These are phyloP conservation scores for Illadopsis cleaveri DNA, from an alignment of 2,113 vertebrate species.

Conservation along the genomic window DNA sequence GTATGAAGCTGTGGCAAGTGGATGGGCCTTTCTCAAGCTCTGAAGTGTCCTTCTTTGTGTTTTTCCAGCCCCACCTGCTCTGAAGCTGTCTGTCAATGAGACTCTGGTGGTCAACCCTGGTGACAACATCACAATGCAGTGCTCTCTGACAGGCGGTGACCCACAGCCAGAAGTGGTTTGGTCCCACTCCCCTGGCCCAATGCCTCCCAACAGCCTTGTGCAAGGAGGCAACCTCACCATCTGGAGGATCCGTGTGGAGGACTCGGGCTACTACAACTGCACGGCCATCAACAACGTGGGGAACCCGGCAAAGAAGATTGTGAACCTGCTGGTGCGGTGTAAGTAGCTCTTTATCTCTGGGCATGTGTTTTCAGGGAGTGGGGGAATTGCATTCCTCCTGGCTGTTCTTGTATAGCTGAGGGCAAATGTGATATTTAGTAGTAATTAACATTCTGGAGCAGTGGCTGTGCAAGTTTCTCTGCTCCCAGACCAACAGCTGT, in stretches of 20 bases:
- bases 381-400: neutral
- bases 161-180: constrained; percentile 86
- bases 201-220: constrained; percentile 84
- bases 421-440: neutral
- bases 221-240: constrained; percentile 83
- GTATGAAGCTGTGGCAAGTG: neutral
- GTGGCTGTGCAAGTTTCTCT: neutral
- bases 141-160: constrained; percentile 86
- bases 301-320: constrained; percentile 92
- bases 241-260: constrained; percentile 80
- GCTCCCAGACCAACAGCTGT: neutral
- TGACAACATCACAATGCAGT: constrained; percentile 88
- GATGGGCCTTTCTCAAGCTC: neutral
- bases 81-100: constrained; percentile 87
- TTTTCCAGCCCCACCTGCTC: constrained; percentile 74
- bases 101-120: constrained; percentile 93
- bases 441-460: neutral
- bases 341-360: constrained; percentile 30
- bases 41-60: neutral
- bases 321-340: constrained; percentile 91
- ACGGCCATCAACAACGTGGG: constrained; percentile 95
- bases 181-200: constrained; percentile 84
- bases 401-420: neutral
- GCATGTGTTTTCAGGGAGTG: neutral
- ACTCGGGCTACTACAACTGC: constrained; percentile 95